Base-by-base conservation (phyloP, 2,113 vertebrate genomes). In the Bos javanicus region DNA sequence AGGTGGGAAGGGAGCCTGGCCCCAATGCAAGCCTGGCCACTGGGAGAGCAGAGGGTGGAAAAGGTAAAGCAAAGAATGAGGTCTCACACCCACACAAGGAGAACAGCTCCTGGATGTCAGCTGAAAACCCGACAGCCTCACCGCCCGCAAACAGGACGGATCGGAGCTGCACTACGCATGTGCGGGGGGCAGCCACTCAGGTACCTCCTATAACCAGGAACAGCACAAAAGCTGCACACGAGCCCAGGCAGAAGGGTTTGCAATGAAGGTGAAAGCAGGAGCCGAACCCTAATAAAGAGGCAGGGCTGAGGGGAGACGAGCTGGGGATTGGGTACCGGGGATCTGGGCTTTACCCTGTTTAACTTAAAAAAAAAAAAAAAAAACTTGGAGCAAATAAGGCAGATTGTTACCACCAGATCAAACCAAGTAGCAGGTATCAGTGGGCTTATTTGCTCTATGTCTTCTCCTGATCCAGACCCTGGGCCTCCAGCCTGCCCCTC, bases 101-200 rank as follows among this genome's bases (percentile, higher is more conserved):
- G 50, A 46, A 25, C 15, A 16, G 4, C 39, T 43, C 46, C n/a
- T 9, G 10, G 46, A 50, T 46, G 26, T 43, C 6, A 23, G 21
- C 56, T 43, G 57, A 19, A 76, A 76, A 83, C 50, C 81, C 26
- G 30, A 30, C 12, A 7, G 87, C 59, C n/a, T 39, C 23, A 46
- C 12, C 0, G 7, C 16, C 12, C 26, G 21, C 10, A 3, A 21
- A 26, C 14, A 56, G 5, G 23, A 15, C 0, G 7, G 26, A 21
- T 33, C 33, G n/a, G 90, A 33, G 88, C 43, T 13, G 48, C 3
- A 7, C 23, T 7, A 0, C 2, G 0, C 33, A 7, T 7, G 56
- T 7, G 85, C 6, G 17, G 52, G 7, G 14, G 62, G 14, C 23
- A 33, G 26, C 78, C 33, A 1, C 17, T 4, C 21, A 2, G 26